These are phyloP conservation scores for Olivierus martensii DNA, from an alignment of 1,140 invertebrate species.

Conservation along the genomic window DNA sequence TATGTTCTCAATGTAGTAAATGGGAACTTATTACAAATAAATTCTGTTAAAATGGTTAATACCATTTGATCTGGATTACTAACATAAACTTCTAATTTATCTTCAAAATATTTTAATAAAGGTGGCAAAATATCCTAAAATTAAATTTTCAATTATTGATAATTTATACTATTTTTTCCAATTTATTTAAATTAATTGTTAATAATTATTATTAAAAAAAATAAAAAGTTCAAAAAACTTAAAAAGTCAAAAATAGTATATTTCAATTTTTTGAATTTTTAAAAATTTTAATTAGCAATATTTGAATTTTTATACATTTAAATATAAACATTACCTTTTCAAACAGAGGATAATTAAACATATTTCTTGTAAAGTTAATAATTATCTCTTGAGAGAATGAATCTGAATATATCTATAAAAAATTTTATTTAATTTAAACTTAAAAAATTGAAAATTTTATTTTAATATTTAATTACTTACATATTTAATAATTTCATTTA, in stretches of 20 bases:
- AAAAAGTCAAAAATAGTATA: too few species aligned
- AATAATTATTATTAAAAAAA: too few species aligned
- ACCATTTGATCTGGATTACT: constrained; percentile 17
- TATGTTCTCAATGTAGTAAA: constrained; percentile 41
- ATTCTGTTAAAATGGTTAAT: constrained; percentile 46
- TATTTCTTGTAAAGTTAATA: constrained; percentile 8
- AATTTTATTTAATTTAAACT: too few species aligned
- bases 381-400: constrained; percentile 7
- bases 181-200: too few species aligned
- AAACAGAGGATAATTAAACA: constrained; percentile 15
- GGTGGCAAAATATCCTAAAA: constrained; percentile 45
- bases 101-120: constrained; percentile 44
- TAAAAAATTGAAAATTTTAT: too few species aligned
- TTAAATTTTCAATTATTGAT: constrained; percentile 6
- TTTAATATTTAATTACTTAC: too few species aligned
- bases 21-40: constrained; percentile 49
- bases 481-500: too few species aligned
- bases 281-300: too few species aligned
- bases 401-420: constrained; percentile 2
- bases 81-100: constrained; percentile 24
- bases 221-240: too few species aligned
- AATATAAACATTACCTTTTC: constrained; percentile 7
- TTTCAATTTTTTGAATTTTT: too few species aligned
- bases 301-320: too few species aligned
- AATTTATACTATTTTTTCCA: too few species aligned